Conservation (phyloP, 2,113 vertebrate species). For the Colinus virginianus region DNA sequence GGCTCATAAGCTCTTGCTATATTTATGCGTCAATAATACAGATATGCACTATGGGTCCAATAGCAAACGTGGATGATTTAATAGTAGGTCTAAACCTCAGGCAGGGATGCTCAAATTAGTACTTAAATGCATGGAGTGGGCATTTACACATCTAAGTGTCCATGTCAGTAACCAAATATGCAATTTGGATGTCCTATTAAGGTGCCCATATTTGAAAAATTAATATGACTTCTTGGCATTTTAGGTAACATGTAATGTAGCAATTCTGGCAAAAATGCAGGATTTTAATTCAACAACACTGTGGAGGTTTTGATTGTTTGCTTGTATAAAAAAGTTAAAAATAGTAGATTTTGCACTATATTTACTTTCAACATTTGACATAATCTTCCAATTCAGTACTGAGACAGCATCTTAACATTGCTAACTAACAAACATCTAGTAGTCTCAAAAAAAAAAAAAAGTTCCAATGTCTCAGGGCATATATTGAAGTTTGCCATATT, state of each 20-base stretch:
- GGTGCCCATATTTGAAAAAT: slow-evolving; percentile 19
- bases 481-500: neutral
- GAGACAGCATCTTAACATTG: neutral
- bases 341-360: neutral
- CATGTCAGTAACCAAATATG: slow-evolving; percentile 31
- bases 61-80: slow-evolving; percentile 44
- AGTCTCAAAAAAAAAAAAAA: neutral
- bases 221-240: slow-evolving; percentile 40
- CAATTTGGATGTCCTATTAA: slow-evolving; percentile 4
- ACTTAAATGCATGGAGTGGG: slow-evolving; percentile 4
- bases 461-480: neutral
- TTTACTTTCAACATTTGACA: neutral
- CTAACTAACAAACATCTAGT: neutral
- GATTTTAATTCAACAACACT: neutral
- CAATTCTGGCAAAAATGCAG: slow-evolving; percentile 3
- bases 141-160: slow-evolving; percentile 36
- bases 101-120: slow-evolving; percentile 12
- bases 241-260: neutral
- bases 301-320: neutral
- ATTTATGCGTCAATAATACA: slow-evolving; percentile 27
- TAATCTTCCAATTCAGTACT: neutral
- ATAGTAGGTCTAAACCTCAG: slow-evolving; percentile 23
- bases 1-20: neutral
- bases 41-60: neutral
- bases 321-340: neutral